phyloP scores from a whole-genome alignment of 2,113 vertebrate species.

The Abramis brama region DNA sequence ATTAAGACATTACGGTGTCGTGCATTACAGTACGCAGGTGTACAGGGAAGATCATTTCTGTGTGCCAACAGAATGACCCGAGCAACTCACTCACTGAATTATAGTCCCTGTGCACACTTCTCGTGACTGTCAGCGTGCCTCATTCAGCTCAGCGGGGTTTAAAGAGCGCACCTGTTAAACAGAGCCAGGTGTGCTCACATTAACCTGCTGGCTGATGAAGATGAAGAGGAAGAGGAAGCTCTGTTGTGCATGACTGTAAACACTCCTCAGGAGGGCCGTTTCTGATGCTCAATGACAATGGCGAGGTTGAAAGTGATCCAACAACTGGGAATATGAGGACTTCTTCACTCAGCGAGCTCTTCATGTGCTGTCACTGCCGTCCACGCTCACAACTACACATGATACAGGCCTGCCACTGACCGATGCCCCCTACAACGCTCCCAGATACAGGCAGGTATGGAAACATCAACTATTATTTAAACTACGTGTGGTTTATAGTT shows the following conservation, averaged over 20 bases:
- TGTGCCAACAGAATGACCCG: not conserved
- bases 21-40: not conserved
- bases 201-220: not conserved
- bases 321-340: slow-evolving; percentile 54
- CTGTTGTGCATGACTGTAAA: slow-evolving; percentile 9
- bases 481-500: not conserved
- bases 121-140: too few species aligned
- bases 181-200: not conserved
- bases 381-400: slow-evolving; percentile 56
- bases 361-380: slow-evolving; percentile 57
- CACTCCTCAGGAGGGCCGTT: slow-evolving; percentile 37
- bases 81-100: not conserved
- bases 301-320: slow-evolving; percentile 61
- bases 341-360: slow-evolving; percentile 60
- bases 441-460: not conserved
- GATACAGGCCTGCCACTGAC: slow-evolving; percentile 34
- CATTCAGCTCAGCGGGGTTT: not conserved
- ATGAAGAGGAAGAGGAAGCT: not conserved
- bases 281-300: slow-evolving; percentile 43
- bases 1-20: not conserved
- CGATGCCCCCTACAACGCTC: not conserved
- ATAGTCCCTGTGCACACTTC: not conserved
- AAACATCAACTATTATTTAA: not conserved
- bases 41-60: not conserved
- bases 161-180: not conserved